Base-by-base conservation (phyloP, 1,140 invertebrate genomes). In the Brevipalpus yothersi region DNA sequence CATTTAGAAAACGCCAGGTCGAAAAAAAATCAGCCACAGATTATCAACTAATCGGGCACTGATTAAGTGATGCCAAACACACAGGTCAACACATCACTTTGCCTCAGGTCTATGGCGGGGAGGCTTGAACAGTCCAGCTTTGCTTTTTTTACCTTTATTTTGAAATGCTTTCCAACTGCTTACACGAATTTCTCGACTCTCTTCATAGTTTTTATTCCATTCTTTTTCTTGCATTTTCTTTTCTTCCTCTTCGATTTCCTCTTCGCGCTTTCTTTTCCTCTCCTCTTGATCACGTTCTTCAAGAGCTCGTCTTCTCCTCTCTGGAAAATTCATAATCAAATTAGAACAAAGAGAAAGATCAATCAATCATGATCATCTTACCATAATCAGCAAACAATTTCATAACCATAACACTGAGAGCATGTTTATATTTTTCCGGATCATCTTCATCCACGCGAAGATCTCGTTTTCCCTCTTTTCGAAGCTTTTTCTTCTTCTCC, bases 191-290 rank as follows among this genome's bases (percentile, higher is more conserved):
- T 93, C 86, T 64, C 91, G 77, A 54, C 87, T 92, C 75, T 92
- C 91, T 74, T 97, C 92, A 77, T 92, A 97, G 75, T 96, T 97
- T 68, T 92, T 89, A 62, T 92, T 83, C 90, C 91, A 96, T 72
- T 95, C 90, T 66, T 86, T 84, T 67, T 93, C 84, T 55, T 84
- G 71, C 58, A 87, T 85, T 60, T 82, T 79, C 66, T 83, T 82
- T 67, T 92, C 87, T 72, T 93, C 89, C 60, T 86, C 86, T 61
- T 87, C 83, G 56, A 90, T 82, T 76, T 96, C 91, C 49, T 85
- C 80, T 74, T 96, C 90, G 41, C 90, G 77, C 74, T 96, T 95
- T 56, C 92, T 72, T 72, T 95, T 96, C 56, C 74, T 78, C 69
- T 96, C 90, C 70, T 95, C 88, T 71, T 87, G 84, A 66, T 92